Conservation (phyloP, 2,113 vertebrate species). For the Trichomycterus rosablanca region DNA sequence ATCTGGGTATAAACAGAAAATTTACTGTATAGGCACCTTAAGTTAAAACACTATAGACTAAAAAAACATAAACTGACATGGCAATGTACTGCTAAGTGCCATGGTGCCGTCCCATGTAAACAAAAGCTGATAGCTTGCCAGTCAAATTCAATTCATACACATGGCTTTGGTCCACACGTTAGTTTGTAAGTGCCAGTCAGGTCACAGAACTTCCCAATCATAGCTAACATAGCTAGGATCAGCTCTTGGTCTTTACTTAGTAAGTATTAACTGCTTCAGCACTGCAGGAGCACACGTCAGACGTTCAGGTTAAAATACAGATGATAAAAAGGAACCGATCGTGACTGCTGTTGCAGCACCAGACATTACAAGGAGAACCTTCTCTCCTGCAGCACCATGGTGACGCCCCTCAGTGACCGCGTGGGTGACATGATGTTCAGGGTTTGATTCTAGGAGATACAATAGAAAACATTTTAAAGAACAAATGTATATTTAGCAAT, state of each 20-base stretch:
- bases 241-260: constrained; percentile 2
- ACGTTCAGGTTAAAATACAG: not conserved
- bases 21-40: no score
- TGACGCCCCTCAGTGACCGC: constrained; percentile 82
- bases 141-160: no score
- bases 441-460: constrained; percentile 74
- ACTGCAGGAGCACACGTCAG: constrained; percentile 8
- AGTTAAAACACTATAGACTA: no score
- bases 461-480: no score
- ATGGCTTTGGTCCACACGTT: constrained; percentile 38
- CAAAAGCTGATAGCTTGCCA: no score
- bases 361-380: constrained; percentile 86
- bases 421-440: constrained; percentile 73
- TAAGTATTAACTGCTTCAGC: constrained; percentile 22
- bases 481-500: no score
- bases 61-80: no score
- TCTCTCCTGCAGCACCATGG: constrained; percentile 76
- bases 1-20: no score
- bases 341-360: constrained; percentile 92
- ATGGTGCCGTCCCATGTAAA: no score
- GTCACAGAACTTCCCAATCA: not conserved
- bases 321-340: constrained; percentile 84
- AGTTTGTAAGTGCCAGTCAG: not conserved
- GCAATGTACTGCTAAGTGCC: no score
- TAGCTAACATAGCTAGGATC: constrained; percentile 14